Conservation (phyloP, 1,140 invertebrate species). For the Aphis craccivora region DNA sequence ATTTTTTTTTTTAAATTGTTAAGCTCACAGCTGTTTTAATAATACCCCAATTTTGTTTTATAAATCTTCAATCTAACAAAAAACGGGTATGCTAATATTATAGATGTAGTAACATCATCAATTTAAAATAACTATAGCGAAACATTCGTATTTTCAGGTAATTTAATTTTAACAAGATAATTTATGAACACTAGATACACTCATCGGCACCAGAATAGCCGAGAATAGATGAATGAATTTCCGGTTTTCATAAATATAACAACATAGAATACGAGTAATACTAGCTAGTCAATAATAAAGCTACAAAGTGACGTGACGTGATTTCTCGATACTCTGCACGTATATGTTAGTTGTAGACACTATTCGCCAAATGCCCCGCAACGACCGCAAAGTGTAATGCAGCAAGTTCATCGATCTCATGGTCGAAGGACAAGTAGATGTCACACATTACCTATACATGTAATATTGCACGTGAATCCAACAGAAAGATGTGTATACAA, state of each 20-base stretch:
- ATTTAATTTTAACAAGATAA: neutral
- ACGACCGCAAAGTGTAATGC: neutral
- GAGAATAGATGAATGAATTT: conserved; percentile 7
- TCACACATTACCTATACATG: neutral
- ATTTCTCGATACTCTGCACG: neutral
- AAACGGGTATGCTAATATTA: too few species aligned
- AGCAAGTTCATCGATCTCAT: conserved; percentile 32
- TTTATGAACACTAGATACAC: neutral
- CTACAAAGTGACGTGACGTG: conserved; percentile 18
- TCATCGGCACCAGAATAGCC: neutral
- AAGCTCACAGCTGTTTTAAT: too few species aligned
- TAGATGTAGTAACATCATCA: neutral
- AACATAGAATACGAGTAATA: neutral
- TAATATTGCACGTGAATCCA: neutral
- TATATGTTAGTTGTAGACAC: neutral
- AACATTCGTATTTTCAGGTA: neutral
- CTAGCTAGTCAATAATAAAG: conserved; percentile 18
- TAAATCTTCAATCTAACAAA: neutral
- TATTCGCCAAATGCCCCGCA: neutral
- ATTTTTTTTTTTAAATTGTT: too few species aligned
- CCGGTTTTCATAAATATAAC: neutral
- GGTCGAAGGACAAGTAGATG: neutral
- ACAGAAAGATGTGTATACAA: neutral
- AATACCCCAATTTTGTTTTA: neutral
- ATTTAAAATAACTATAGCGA: neutral